phyloP scores from a whole-genome alignment of 37 sponge, comb jelly and placozoan genomes.

The Theonella swinhoei region DNA sequence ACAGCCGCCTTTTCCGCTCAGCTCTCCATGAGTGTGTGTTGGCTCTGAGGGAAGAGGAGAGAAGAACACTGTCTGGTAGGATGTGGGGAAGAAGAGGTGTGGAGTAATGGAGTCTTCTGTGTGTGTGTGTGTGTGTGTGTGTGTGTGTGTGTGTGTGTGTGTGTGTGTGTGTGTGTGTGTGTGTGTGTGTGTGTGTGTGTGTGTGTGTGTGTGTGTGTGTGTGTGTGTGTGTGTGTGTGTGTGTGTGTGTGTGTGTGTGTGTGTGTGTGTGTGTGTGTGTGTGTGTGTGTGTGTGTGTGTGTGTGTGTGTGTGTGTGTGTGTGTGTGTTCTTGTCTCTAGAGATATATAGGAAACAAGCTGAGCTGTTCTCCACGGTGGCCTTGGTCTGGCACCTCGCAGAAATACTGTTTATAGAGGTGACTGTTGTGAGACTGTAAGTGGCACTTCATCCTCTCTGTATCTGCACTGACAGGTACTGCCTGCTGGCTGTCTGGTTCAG shows the following conservation, averaged over 20 bases:
- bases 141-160: constrained; percentile 70
- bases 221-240: constrained; percentile 61
- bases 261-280: constrained; percentile 69
- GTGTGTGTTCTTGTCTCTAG: too few species aligned
- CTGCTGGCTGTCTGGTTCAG: constrained; percentile 71
- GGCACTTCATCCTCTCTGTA: not conserved
- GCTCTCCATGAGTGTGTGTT: constrained; percentile 62
- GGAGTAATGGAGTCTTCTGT: constrained; percentile 44
- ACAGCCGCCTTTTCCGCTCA: constrained; percentile 56
- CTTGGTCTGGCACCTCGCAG: constrained; percentile 82
- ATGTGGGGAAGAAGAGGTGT: too few species aligned
- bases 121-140: constrained; percentile 39
- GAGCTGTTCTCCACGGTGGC: constrained; percentile 61
- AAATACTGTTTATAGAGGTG: constrained; percentile 75
- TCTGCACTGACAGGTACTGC: constrained; percentile 5
- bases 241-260: constrained; percentile 62
- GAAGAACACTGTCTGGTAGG: too few species aligned
- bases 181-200: constrained; percentile 63
- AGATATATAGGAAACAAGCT: too few species aligned
- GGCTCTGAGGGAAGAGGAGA: constrained; percentile 8
- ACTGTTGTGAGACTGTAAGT: too few species aligned
- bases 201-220: constrained; percentile 67
- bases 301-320: constrained; percentile 41
- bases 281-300: constrained; percentile 44
- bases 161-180: constrained; percentile 67